Evolutionary conservation across 2,797 vertebrate species (phyloP), one percentile per base, ranked within the genome.

Genomic region (Lutjanus argentimaculatus): DNA sequence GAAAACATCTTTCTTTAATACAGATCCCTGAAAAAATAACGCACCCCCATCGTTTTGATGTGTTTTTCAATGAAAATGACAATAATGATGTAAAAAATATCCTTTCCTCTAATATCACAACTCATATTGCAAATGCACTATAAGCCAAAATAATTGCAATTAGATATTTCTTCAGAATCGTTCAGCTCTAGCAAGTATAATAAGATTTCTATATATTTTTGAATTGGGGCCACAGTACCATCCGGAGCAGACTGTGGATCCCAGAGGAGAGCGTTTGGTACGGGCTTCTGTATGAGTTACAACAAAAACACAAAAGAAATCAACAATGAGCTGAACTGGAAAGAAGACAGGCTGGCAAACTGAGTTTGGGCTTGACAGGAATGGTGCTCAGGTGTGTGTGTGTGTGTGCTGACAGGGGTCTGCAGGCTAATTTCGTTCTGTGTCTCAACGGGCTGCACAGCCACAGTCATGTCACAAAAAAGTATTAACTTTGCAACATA

Each of bases 391-490:
- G 11, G 14, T 57, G 15, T 40, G 9, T 15, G 42, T 57, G 36
- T 25, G 30, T 11, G 0, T 75, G 48, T 43, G 21, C 19, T 8
- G 52, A 77, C 40, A 30, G 17, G 9, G 30, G 10, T 46, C 48
- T 62, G 61, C 69, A 56, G 52, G 43, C 22, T 69, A 65, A 72
- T 62, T 79, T 8, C 61, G 30, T 61, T 40, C 13, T 0, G 8
- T 48, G 52, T 72, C 63, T 77, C 52, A 16, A 16, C 2, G 0
- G 63, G 61, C 62, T 72, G 52, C 62, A 59, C 12, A 66, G 21
- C 11, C 42, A 48, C 30, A 59, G 71, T 51, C 30, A 16, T 62
- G 66, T 55, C 42, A 65, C 56, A 43, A 49, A 57, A 86, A 42
- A 58, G 52, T 1, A 48, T 43, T 48, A 53, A 49, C 52, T 46